Base-by-base conservation (phyloP, 2,888 invertebrate genomes). In the Gymnocheta viridis region DNA sequence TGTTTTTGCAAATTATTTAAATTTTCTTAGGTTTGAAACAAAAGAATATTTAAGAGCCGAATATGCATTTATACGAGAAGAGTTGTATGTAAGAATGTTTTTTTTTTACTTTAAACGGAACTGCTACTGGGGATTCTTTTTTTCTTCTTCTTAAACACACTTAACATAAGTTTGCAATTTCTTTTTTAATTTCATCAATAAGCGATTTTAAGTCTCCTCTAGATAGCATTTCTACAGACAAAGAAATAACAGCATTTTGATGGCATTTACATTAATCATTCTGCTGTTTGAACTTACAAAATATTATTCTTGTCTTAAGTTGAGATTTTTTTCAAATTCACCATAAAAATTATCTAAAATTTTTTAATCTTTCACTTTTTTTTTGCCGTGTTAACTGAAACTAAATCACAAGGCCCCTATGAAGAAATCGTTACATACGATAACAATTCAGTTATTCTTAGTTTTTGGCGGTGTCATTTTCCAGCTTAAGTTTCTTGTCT, bases 1-100 rank as follows among this genome's bases (percentile, higher is more conserved):
- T 44, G 1, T 29, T 64, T 77, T 58, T 32, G 51, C 66, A 78
- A 82, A 82, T 82, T 78, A 78, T 82, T 78, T 47, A 78, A 82
- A 82, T 73, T 78, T 78, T 60, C 60, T 19, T 60, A 38, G n/a
- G 47, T 67, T 69, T 62, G 24, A 51, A 14, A 22, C 10, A 49
- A 19, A 22, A 1, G 10, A 49, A 49, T 10, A 22, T 2, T 49
- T 44, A 44, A 44, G 1, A 17, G 44, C 1, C 5, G 17, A 1
- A 44, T 38, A 35, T 67, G 51, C 22, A 66, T 73, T 58, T 12
- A 4, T 38, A 14, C 14, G 38, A 32, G 9, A 7, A 4, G 38
- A 2, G 38, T 38, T 10, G 4, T 14, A 49, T 10, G 4, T 14
- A 49, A 24, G 47, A 47, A 19, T 9, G 9, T 10, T 38, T 38